Base-by-base conservation (phyloP, 2,888 invertebrate species). In the Linnaemya tessellans region DNA sequence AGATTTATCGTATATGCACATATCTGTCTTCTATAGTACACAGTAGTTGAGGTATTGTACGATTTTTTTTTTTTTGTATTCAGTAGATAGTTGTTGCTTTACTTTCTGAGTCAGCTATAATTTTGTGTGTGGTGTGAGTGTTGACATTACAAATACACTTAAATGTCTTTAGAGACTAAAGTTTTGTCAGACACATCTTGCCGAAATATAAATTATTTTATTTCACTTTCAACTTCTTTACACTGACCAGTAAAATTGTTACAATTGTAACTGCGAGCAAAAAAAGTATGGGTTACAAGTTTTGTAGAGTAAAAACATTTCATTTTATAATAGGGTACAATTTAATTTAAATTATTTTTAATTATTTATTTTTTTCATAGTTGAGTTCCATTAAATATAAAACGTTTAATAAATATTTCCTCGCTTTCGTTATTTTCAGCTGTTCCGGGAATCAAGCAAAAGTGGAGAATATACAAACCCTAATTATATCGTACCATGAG, bases 141-240 rank as follows among this genome's bases (percentile, higher is more conserved):
- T 68, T n/a, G n/a, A n/a, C 20, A 46, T 35, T 49, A 73, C 35
- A 46, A 60, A 13, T 43, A 18, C 67, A 30, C 49, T 54, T 43
- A 20, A 68, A 38, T 58, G 46, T 43, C 20, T 70, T 38, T n/a
- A 49, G 18, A 51, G 46, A 46, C 38, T 18, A 60, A 58, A 74
- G 11, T 74, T 80, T 51, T 60, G 30, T 20, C 25, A 73, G 80
- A 74, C 38, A 80, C 58, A 70, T 79, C 54, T 54, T 38, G 10
- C 35, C 5, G 1, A 56, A n/a, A 74, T 30, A 73, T 38, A 74
- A 74, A 38, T 73, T 65, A 73, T 65, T 80, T 73, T 65, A 80
- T 73, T 73, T 65, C 65, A 58, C 41, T 73, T 41, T 67, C 51
- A 49, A n/a, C 20, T 41, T 43, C 54, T 41, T 1, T 25, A 79